Evolutionary conservation across 2,888 invertebrate species (phyloP), one percentile per base, ranked within the genome.

Genomic region (Drosophila anomalata): DNA sequence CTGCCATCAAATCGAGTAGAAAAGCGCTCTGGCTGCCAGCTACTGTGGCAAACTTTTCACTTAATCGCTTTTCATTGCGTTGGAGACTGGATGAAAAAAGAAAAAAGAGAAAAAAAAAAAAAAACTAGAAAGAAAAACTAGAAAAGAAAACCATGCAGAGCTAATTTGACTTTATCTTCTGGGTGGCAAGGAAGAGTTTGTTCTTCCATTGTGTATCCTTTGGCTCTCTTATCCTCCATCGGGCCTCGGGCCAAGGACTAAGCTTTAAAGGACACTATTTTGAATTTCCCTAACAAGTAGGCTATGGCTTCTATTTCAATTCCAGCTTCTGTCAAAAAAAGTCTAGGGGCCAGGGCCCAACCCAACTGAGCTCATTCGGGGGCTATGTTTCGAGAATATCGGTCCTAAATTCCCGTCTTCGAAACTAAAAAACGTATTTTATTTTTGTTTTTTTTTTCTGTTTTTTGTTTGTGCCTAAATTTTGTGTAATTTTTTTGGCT

Each of bases 11-110:
- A 82, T 82, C 81, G 81, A 82, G 60, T 78, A 74, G 81, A 82
- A 82, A 77, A 73, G 69, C 14, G 11, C 51, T 74, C 44, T 36
- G 41, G 46, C 47, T 24, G 20, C 47, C 31, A 46, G 31, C 52
- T 52, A 51, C 41, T 20, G 22, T 31, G 47, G 22, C 4, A 72
- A 83, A 81, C 55, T 83, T 83, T 83, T 84, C 87, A 78, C 78
- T 83, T 83, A 83, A 83, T 83, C 83, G 87, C 85, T 83, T 87
- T 87, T 81, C 75, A 70, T 62, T 71, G 80, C 78, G 78, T 74
- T 79, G 14, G 4, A 24, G 22, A 24, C 22, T 24, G 22, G 22
- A 3, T 0, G 4, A 24, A 24, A 24, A 24, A 24, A 24, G 4
- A 63, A 65, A 24, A 24, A 63, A 65, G 77, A 73, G 65, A 9